Evolutionary conservation across 1,140 invertebrate genomes (phyloP).

Genomic region (Rhyacophila brunnea): DNA sequence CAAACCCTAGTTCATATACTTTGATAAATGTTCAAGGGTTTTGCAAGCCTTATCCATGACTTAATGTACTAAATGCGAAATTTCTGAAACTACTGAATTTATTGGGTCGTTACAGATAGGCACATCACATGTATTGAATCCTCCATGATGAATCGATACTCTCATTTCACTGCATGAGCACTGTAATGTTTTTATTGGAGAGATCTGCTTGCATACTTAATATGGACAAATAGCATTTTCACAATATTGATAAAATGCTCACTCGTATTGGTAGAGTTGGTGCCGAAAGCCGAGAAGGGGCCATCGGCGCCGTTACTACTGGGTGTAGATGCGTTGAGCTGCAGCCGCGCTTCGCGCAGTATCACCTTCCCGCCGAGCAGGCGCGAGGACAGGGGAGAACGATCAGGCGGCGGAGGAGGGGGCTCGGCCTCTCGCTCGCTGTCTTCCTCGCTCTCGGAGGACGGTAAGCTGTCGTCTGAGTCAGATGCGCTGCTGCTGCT

Average conservation of each 20-base stretch:
- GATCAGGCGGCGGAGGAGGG: conserved; percentile 48
- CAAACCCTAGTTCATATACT: too few species aligned
- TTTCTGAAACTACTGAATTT: too few species aligned
- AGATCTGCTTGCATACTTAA: too few species aligned
- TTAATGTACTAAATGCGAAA: too few species aligned
- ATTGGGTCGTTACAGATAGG: too few species aligned
- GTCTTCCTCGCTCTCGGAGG: conserved; percentile 55
- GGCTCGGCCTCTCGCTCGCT: conserved; percentile 51
- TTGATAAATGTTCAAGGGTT: too few species aligned
- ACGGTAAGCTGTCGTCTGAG: conserved; percentile 55
- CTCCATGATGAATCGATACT: too few species aligned
- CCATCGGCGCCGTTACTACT: conserved; percentile 66
- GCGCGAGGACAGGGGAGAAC: conserved; percentile 42
- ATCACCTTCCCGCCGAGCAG: conserved; percentile 66
- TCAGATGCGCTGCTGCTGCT: conserved; percentile 47
- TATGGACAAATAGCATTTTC: background rate
- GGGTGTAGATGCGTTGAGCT: conserved; percentile 52
- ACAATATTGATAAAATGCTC: conserved; percentile 24
- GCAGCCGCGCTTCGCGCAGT: conserved; percentile 67
- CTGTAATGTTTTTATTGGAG: too few species aligned
- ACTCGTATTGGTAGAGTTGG: conserved; percentile 39
- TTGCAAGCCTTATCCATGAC: too few species aligned
- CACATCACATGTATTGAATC: too few species aligned
- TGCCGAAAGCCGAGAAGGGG: conserved; percentile 43
- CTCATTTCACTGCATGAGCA: too few species aligned